Evolutionary conservation across 1,140 invertebrate genomes (phyloP), one percentile per base, ranked within the genome.

Genomic region (Meteorus sp.): DNA sequence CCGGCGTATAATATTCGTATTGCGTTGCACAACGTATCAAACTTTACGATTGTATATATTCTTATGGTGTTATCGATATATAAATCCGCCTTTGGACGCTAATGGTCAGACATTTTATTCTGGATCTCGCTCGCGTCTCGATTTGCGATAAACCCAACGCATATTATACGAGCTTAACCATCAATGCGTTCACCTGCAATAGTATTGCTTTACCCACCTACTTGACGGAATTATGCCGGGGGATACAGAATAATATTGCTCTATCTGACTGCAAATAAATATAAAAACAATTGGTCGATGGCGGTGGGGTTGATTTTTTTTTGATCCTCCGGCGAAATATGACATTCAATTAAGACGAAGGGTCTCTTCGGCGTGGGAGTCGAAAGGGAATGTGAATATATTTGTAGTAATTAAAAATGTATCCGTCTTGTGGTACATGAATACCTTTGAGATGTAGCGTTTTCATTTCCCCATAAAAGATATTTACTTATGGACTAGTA

Each of bases 321-420:
- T 52, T 20, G 23, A n/a, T 20, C 69, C 50, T 45, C 31, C 63
- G 74, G 69, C 65, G 44, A 57, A 70, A 72, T 78, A 78, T 74
- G 76, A 80, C 76, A 80, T 79, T 77, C 76, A 78, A 80, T 80
- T 78, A 78, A 77, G 70, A 73, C 35, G 61, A 68, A 67, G 63
- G 41, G 20, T 64, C 55, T 59, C 59, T 56, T 70, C 67, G 72
- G 71, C 57, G 29, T 65, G 60, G 61, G 59, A 62, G 73, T 66
- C 73, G 73, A n/a, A n/a, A n/a, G n/a, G n/a, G n/a, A n/a, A n/a
- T n/a, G n/a, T n/a, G n/a, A n/a, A n/a, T n/a, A 77, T 80, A 79
- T 77, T 80, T 73, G 69, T 78, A 66, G 72, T 74, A 80, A 80
- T 80, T 80, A 80, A 79, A 80, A 80, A 79, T 80, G 75, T 79